phyloP scores from a whole-genome alignment of 2,797 vertebrate species.

The Limnodromus scolopaceus region DNA sequence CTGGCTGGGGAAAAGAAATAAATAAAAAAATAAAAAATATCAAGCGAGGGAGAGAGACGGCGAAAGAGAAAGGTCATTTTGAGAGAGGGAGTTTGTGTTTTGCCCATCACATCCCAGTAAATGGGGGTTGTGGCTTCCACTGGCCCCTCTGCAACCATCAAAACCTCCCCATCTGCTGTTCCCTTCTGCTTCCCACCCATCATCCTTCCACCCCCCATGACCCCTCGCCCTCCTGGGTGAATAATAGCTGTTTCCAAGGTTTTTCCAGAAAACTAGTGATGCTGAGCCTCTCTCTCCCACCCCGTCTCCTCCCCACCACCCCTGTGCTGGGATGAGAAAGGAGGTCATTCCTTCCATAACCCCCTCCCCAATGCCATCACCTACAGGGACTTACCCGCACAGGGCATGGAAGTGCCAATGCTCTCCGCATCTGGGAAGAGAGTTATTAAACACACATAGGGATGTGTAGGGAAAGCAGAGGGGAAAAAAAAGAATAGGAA shows the following conservation, averaged over 20 bases:
- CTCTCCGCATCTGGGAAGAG: constrained; percentile 31
- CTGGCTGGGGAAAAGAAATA: constrained; percentile 4
- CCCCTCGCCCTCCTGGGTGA: accelerated
- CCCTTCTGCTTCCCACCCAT: neutral
- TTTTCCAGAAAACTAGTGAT: neutral
- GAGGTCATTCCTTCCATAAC: neutral
- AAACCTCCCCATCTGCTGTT: neutral
- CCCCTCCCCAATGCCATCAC: neutral
- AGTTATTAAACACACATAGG: neutral
- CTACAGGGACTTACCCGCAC: constrained; percentile 21
- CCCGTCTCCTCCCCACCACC: too few relatives aligned
- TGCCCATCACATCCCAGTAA: neutral
- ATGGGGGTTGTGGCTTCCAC: neutral
- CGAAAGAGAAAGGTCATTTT: constrained; percentile 38
- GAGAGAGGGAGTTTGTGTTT: neutral
- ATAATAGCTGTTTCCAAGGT: accelerated
- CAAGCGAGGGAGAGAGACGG: neutral
- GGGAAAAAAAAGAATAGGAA: too few relatives aligned
- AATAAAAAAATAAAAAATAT: neutral
- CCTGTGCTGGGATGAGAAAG: neutral
- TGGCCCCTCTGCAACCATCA: neutral
- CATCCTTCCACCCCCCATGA: neutral
- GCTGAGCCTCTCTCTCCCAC: too few relatives aligned
- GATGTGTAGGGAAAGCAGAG: neutral
- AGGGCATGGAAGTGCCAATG: neutral